Evolutionary conservation across 2,888 invertebrate species (phyloP).

Genomic region (Cephus sareptanus): DNA sequence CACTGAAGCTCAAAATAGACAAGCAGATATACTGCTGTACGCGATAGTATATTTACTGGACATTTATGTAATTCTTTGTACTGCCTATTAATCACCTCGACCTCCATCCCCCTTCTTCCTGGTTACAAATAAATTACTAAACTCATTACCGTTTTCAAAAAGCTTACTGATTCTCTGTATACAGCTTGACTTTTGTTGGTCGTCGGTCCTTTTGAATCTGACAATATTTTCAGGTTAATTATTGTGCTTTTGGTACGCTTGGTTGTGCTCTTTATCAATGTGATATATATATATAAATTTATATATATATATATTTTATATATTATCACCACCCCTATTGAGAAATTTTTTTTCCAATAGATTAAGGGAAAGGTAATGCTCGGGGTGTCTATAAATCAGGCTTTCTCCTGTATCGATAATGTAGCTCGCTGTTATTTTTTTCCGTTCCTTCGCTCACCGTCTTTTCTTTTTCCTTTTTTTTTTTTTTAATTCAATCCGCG

Average conservation of each 20-base stretch:
- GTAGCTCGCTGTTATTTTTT: neutral
- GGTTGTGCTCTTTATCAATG: neutral
- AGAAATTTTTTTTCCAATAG: neutral
- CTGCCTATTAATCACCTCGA: too few species aligned
- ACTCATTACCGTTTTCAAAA: neutral
- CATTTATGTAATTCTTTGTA: too few species aligned
- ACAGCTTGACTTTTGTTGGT: too few species aligned
- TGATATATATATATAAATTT: too few species aligned
- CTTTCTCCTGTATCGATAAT: conserved; percentile 3
- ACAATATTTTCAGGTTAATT: too few species aligned
- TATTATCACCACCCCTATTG: neutral
- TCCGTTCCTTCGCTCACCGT: neutral
- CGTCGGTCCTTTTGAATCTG: too few species aligned
- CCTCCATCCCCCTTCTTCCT: too few species aligned
- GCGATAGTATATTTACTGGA: too few species aligned
- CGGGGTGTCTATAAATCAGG: neutral
- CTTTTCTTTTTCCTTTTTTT: neutral
- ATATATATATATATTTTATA: too few species aligned
- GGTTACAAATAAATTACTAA: neutral
- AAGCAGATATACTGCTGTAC: too few species aligned
- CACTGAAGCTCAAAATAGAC: too few species aligned
- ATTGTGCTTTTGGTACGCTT: neutral
- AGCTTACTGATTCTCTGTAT: neutral
- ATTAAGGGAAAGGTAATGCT: neutral
- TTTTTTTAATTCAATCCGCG: conserved; percentile 2